Base-by-base conservation (phyloP, 1,140 invertebrate species). In the Neotoxoptera formosana region DNA sequence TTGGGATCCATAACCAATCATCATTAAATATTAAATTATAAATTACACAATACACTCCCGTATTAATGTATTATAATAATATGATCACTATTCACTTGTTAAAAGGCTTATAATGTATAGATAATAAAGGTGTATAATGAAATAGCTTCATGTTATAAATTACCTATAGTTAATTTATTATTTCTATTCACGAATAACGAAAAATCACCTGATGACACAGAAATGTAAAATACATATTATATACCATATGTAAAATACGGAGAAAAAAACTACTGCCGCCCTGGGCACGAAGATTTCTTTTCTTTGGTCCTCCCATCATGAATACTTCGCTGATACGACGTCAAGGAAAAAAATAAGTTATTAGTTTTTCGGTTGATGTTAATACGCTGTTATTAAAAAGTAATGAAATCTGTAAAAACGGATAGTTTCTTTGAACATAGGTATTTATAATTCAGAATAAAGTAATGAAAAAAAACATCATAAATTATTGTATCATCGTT, bases 301-400 rank as follows among this genome's bases (percentile, higher is more conserved):
- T 86, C 25, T 86, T 47, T 47, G 25, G 25, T 47, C 84, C 41
- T 86, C 41, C 30, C 84, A 48, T 86, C 45, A 86, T 25, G 41
- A 45, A 86, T 86, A 86, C 21, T n/a, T 45, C 30, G 17, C 30
- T 8, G 41, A 25, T 47, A 48, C 45, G 4, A 86, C 14, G 84
- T 86, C 84, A 14, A 48, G 4, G 14, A 86, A 86, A 86, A 53
- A 86, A 25, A 86, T 47, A 86, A 86, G 36, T 86, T 41, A 41
- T 86, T 86, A 25, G 45, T 87, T 48, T 87, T 87, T 30, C 30
- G 30, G 86, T n/a, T 51, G 60, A 47, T 87, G 45, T 51, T 56
- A 56, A 56, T 90, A 90, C 45, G 30, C 88, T 36, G 51, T 90
- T 90, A 90, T 90, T 90, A 90, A 90, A 90, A 90, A 56, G 34